Evolutionary conservation across 2,797 vertebrate genomes (phyloP).

Genomic region (Sciurus vulgaris): DNA sequence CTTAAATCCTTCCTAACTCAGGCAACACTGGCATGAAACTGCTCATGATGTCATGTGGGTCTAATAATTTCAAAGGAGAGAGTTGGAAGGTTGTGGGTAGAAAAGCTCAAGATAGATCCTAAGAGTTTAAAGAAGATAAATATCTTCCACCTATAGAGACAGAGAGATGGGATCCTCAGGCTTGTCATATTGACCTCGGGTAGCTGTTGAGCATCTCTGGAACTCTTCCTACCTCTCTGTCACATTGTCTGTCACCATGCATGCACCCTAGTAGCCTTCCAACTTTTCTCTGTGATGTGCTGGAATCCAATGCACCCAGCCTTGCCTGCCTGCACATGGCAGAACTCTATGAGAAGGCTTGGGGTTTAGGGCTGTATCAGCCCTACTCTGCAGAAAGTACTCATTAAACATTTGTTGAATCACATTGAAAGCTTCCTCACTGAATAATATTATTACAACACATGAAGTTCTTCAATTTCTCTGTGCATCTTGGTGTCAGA

Average conservation of each 20-base stretch:
- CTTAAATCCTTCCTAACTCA: no score
- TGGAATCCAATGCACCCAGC: background rate
- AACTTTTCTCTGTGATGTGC: no score
- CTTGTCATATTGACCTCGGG: background rate
- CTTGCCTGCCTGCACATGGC: background rate
- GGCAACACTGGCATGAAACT: no score
- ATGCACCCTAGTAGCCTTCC: background rate
- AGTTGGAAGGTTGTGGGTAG: background rate
- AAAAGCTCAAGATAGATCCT: slow-evolving; percentile 4
- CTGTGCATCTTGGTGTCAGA: background rate
- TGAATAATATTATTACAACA: background rate
- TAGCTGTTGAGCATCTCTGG: background rate
- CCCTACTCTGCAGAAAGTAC: background rate
- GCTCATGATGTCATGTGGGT: background rate
- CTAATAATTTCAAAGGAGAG: background rate
- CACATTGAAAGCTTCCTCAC: background rate
- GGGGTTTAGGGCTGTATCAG: background rate
- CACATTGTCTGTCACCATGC: background rate
- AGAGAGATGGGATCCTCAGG: background rate
- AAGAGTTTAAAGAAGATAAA: background rate
- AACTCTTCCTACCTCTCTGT: background rate
- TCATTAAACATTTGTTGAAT: background rate
- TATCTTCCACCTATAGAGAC: background rate
- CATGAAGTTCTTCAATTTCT: background rate
- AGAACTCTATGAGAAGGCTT: background rate